Conservation (phyloP, 2,888 invertebrate species). For the Calliopum simillimum region DNA sequence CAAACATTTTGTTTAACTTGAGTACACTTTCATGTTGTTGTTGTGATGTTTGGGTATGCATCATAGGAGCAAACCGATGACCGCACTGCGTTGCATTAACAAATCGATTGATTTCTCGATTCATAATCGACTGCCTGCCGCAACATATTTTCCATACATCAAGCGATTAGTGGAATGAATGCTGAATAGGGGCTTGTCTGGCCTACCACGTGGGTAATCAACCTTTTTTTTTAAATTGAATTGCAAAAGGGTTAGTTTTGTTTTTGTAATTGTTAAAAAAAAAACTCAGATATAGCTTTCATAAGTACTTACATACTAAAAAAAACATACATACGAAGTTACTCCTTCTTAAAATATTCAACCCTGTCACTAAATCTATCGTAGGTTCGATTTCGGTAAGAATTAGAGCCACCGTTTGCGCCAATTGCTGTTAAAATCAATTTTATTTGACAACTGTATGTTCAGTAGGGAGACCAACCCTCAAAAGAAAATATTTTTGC, state of each 20-base stretch:
- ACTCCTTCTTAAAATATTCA: too few species aligned
- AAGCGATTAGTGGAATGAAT: not conserved
- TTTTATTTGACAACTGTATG: too few species aligned
- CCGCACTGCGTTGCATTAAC: conserved; percentile 11
- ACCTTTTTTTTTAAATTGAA: not conserved
- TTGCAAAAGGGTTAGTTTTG: not conserved
- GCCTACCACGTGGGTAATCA: not conserved
- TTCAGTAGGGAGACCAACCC: too few species aligned
- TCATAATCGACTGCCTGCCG: conserved; percentile 12
- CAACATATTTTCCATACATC: conserved; percentile 3
- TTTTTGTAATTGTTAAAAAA: not conserved
- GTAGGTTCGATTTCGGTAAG: too few species aligned
- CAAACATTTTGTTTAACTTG: conserved; percentile 14
- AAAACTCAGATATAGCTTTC: too few species aligned
- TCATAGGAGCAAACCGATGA: not conserved
- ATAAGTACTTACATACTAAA: too few species aligned
- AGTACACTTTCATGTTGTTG: conserved; percentile 9
- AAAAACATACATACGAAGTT: too few species aligned
- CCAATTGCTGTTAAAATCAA: too few species aligned
- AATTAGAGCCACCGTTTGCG: too few species aligned
- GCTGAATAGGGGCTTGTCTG: not conserved
- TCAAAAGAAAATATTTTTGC: too few species aligned
- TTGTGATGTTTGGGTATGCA: conserved; percentile 11
- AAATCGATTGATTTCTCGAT: conserved; percentile 24
- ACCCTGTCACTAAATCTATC: too few species aligned